A percentile compares a stretch with the other conserved stretches of the same genome.
Conservation (phyloP, 2,113 vertebrate genomes). For the Pungitius pungitius region DNA sequence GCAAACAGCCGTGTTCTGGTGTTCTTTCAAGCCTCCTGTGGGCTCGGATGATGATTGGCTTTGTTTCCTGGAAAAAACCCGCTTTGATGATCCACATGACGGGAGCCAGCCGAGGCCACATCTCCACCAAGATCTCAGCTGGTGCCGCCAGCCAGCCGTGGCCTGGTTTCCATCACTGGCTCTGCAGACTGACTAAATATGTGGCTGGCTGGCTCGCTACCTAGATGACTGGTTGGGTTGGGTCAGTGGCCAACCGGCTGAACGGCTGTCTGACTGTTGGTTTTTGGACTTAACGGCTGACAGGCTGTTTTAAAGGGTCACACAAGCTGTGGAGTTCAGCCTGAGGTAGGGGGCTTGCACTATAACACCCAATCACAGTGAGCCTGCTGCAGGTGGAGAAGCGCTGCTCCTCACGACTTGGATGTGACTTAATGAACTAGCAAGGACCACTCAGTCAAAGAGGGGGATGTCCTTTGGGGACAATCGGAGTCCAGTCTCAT, state of each 20-base stretch:
- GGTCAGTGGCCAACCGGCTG: slow-evolving; percentile 45
- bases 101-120: slow-evolving; percentile 57
- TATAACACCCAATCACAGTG: slow-evolving; percentile 2
- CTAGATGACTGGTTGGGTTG: slow-evolving; percentile 30
- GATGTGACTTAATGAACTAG: background rate
- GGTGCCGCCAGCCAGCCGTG: slow-evolving; percentile 47
- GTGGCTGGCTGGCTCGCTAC: slow-evolving; percentile 33
- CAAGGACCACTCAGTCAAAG: background rate
- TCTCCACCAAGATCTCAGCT: slow-evolving; percentile 63
- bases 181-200: slow-evolving; percentile 40
- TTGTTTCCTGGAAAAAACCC: slow-evolving; percentile 58
- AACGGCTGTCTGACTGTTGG: slow-evolving; percentile 21
- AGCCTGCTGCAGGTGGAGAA: slow-evolving; percentile 3
- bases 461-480: background rate
- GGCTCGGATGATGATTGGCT: slow-evolving; percentile 44
- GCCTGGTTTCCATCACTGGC: slow-evolving; percentile 66
- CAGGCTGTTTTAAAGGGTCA: slow-evolving; percentile 54
- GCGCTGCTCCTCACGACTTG: background rate
- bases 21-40: slow-evolving; percentile 34
- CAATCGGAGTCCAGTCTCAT: background rate
- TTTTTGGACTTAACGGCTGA: slow-evolving; percentile 42
- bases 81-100: slow-evolving; percentile 58
- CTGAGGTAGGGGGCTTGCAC: slow-evolving; percentile 51
- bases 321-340: slow-evolving; percentile 60
- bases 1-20: slow-evolving; percentile 20